Evolutionary conservation across 2,888 invertebrate genomes (phyloP), one percentile per base, ranked within the genome.

Genomic region (Standfussiana lucernea): DNA sequence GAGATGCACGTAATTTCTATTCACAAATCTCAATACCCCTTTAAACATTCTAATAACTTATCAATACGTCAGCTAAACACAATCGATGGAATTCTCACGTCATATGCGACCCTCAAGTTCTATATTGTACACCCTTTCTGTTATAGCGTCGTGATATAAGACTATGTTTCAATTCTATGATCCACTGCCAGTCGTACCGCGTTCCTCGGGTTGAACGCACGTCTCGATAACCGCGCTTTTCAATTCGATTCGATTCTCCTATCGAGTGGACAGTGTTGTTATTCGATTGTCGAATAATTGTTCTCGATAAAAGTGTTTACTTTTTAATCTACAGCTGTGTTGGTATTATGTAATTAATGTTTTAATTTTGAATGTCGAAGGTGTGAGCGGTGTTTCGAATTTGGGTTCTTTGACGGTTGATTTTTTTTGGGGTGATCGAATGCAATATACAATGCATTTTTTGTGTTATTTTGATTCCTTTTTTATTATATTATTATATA

Each of bases 51-150:
- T 66, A 66, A 74, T 70, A 75, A 42, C 35, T 72, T 40, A 66
- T 37, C 50, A 70, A 75, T 84, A 87, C 85, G 83, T 89, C 80
- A 85, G 47, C 37, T 11, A 47, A 37, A 64, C 61, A 77, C 50
- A 88, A 80, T 72, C 42, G 81, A 66, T 53, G 74, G 66, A 71
- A 74, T 80, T 61, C 53, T 47, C n/a, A 77, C 88, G 88, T 89
- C 89, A 88, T 2, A 59, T 0, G 37, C 80, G 85, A 78, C 86
- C 88, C 85, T 88, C 85, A 18, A 47, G 21, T 68, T 37, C 73
- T 72, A 77, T 83, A 79, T 82, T 79, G 71, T 75, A 24, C 82
- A 86, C 86, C 86, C 80, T 85, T 85, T 79, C 80, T 73, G 70
- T 70, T 72, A 56, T 69, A 69, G 68, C 79, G 62, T 24, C 32